Conservation (phyloP, 2,113 vertebrate species). For the Myrmecophaga tridactyla region DNA sequence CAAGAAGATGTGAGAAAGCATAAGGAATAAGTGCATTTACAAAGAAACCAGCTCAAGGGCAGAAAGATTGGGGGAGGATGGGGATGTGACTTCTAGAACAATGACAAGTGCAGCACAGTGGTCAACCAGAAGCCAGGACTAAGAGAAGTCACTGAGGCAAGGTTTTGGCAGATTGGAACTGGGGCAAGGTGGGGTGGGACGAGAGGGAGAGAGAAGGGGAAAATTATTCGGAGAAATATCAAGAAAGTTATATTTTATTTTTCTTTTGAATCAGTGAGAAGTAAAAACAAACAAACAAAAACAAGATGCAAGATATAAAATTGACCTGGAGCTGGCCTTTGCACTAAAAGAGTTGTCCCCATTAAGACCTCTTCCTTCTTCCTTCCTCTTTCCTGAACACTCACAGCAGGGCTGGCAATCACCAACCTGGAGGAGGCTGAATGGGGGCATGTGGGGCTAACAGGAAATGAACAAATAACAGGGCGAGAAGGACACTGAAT, state of each 20-base stretch:
- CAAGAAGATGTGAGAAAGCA: neutral
- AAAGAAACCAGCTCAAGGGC: neutral
- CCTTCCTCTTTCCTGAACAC: neutral
- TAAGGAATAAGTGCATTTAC: neutral
- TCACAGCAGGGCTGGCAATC: neutral
- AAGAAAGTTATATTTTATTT: neutral
- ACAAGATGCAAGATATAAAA: neutral
- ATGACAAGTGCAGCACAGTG: neutral
- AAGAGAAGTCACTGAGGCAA: neutral
- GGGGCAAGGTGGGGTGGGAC: rapidly evolving
- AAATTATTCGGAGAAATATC: neutral
- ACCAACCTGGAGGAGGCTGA: neutral
- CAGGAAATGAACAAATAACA: neutral
- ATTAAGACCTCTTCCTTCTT: neutral
- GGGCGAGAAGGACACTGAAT: neutral
- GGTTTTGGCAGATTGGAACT: neutral
- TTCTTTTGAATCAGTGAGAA: neutral
- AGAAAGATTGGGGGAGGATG: neutral
- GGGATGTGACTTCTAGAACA: neutral
- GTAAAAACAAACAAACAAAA: neutral
- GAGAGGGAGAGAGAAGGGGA: neutral
- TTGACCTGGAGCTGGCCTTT: neutral
- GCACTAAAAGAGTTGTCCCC: neutral
- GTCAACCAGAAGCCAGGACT: neutral
- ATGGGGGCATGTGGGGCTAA: too few relatives aligned